Percentiles rank a stretch among this genome's conserved stretches.
These are phyloP conservation scores for Rhyacichthys aspro DNA, from an alignment of 2,797 vertebrate species.

Conservation along the genomic window DNA sequence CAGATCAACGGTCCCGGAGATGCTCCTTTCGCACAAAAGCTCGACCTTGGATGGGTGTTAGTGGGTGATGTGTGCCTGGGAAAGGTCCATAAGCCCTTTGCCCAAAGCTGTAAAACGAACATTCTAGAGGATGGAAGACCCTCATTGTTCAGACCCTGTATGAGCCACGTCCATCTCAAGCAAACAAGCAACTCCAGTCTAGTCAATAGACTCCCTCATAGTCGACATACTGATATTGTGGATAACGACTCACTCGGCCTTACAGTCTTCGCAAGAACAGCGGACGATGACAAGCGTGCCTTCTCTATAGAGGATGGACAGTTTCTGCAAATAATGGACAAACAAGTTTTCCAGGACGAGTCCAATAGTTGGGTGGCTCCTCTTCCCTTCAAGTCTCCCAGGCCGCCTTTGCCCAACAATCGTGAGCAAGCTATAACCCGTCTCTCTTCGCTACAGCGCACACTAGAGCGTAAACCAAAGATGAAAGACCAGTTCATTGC, in stretches of 20 bases:
- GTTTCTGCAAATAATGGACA: background rate
- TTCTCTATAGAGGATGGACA: background rate
- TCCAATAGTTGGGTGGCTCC: constrained; percentile 1
- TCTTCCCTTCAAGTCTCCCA: background rate
- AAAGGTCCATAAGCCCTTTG: background rate
- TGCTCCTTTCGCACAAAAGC: constrained; percentile 9
- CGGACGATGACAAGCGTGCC: background rate
- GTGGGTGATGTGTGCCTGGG: constrained; percentile 1
- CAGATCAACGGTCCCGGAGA: constrained; percentile 7
- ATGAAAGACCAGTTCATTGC: background rate
- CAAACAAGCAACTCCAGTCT: background rate
- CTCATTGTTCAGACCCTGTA: background rate
- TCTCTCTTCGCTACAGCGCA: too few relatives aligned
- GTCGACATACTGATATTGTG: background rate
- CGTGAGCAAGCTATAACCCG: background rate
- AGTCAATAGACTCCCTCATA: background rate
- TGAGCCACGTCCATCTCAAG: background rate
- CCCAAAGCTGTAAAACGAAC: constrained; percentile 1
- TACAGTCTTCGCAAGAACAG: background rate
- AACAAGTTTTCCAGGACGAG: background rate
- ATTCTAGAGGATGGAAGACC: background rate
- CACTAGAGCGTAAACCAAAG: background rate
- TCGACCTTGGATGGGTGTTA: constrained; percentile 5
- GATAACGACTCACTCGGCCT: background rate
- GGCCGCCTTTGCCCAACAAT: background rate